Evolutionary conservation across 2,888 invertebrate species (phyloP).

Genomic region (Drosophila algonquin): DNA sequence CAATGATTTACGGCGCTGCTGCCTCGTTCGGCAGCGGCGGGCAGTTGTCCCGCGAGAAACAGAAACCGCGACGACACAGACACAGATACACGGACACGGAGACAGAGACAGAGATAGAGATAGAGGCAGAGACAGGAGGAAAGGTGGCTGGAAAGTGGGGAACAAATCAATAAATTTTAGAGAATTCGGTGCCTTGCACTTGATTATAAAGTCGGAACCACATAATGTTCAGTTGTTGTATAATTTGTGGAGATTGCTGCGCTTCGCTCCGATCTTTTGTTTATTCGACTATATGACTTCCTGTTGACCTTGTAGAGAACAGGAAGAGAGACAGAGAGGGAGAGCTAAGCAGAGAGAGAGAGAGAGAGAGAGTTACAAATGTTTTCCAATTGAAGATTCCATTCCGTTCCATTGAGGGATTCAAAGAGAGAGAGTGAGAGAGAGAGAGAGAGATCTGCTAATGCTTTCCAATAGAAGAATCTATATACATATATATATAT

Average conservation of each 20-base stretch:
- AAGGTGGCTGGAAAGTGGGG: conserved; percentile 10
- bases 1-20: conserved; percentile 68
- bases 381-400: conserved; percentile 21
- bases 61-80: conserved; percentile 54
- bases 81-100: background rate
- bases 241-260: conserved; percentile 66
- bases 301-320: conserved; percentile 16
- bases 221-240: conserved; percentile 57
- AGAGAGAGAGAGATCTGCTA: too few relatives aligned
- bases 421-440: too few relatives aligned
- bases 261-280: conserved; percentile 51
- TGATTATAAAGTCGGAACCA: conserved; percentile 66
- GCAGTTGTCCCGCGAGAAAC: conserved; percentile 50
- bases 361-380: background rate
- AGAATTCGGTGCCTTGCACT: conserved; percentile 55
- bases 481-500: background rate
- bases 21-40: conserved; percentile 26
- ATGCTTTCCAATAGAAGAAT: background rate
- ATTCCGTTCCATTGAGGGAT: background rate
- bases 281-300: conserved; percentile 29
- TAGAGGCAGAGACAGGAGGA: background rate
- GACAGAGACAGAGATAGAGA: background rate
- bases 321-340: background rate
- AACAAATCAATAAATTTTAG: conserved; percentile 73
- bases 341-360: background rate